Base-by-base conservation (phyloP, 2,797 vertebrate genomes). In the Anableps anableps region DNA sequence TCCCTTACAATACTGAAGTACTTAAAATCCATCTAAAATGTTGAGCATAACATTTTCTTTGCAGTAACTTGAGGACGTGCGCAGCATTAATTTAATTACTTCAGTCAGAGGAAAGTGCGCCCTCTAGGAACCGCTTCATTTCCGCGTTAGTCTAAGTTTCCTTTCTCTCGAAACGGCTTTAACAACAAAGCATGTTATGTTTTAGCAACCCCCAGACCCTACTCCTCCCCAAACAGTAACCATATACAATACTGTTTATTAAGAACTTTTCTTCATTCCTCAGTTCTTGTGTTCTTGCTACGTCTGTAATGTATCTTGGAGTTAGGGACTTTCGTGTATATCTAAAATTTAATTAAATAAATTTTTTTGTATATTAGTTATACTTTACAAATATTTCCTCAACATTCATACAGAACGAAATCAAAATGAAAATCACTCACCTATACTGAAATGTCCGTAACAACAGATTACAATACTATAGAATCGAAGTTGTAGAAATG, bases 131-230 rank as follows among this genome's bases (percentile, higher is more conserved):
- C 17, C 26, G 0, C 13, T 26, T 23, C 19, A 21, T 13, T 58
- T 50, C 45, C 70, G 11, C 31, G 8, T 2, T 26, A 13, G 5
- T 3, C 0, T 74, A 81, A 72, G 89, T 93, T 93, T 93, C 81
- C 21, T 70, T 92, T 90, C 29, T 9, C 19, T 0, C 3, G 55
- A 91, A 91, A 80, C 16, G 6, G 6, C 19, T 43, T 45, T 16
- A n/a, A 70, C 0, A 76, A 53, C 70, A 62, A 19, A 45, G 26
- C 23, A 36, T 51, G 34, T 45, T 62, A 26, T 19, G 2, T 26
- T 6, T 9, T 10, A 3, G 13, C 5, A n/a, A 41, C 23, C 4
- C 5, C 11, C 16, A 48, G 5, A 19, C 7, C 19, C 10, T 0
- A 0, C 0, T 2, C 2, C 5, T 16, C 0, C 29, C 8, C 19